Conservation (phyloP, 2,797 vertebrate genomes). For the Myotis myotis region DNA sequence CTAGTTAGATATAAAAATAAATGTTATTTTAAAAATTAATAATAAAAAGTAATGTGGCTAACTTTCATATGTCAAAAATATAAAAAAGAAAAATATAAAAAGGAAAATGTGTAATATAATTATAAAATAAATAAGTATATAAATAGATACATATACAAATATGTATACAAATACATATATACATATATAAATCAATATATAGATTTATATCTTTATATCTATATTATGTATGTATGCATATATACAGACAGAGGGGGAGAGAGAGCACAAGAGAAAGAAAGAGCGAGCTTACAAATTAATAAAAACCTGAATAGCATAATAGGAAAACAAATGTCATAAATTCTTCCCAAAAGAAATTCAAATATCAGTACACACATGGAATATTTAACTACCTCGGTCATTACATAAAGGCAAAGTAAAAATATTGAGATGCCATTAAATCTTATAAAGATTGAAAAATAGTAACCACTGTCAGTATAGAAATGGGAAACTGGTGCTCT, state of each 20-base stretch:
- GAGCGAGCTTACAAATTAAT: not conserved
- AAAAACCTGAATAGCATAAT: not conserved
- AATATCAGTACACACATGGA: not conserved
- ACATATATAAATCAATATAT: not conserved
- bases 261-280: not conserved
- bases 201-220: not conserved
- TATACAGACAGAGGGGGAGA: not conserved
- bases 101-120: not conserved
- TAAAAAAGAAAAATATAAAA: not conserved
- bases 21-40: too few relatives aligned
- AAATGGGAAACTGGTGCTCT: not conserved
- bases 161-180: too few relatives aligned
- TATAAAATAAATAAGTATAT: not conserved
- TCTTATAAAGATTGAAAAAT: not conserved
- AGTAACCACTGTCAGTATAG: not conserved
- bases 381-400: not conserved
- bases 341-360: not conserved
- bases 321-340: not conserved
- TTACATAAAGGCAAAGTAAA: slow-evolving; percentile 23
- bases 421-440: not conserved
- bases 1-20: not conserved
- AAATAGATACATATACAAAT: not conserved
- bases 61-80: not conserved
- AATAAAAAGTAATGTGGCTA: not conserved
- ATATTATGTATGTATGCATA: too few relatives aligned